A percentile compares a stretch with the other conserved stretches of the same genome.
Evolutionary conservation across 2,797 vertebrate species (phyloP).

Genomic region (Tokudaia muenninki): DNA sequence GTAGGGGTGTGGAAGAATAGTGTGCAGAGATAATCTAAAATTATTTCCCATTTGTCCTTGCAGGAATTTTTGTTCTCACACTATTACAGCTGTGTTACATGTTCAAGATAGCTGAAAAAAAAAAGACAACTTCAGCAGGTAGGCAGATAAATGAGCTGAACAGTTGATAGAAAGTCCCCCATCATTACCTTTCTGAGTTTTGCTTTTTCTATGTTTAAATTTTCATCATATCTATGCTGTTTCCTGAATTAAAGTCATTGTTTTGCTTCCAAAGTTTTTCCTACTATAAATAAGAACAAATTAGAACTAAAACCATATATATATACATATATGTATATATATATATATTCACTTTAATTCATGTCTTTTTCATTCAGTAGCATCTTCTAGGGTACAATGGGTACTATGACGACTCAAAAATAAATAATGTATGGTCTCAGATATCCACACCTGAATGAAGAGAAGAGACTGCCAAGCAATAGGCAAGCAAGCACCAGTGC

Average conservation of each 20-base stretch:
- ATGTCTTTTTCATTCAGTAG: conserved; percentile 33
- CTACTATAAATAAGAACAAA: conserved; percentile 57
- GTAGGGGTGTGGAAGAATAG: background rate
- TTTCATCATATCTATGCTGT: conserved; percentile 52
- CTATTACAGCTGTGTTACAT: background rate
- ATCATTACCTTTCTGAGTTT: conserved; percentile 50
- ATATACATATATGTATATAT: too few species aligned
- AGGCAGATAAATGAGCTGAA: conserved; percentile 52
- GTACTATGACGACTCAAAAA: conserved; percentile 14
- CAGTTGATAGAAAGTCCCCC: conserved; percentile 1
- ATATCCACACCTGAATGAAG: conserved; percentile 26
- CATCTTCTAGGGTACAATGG: conserved; percentile 29
- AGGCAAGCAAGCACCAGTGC: conserved; percentile 35
- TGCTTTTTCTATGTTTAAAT: conserved; percentile 10
- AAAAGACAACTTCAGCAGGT: background rate
- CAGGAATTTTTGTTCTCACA: conserved; percentile 52
- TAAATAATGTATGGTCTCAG: background rate
- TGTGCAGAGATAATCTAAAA: conserved; percentile 35
- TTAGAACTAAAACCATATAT: background rate
- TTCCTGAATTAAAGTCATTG: conserved; percentile 48
- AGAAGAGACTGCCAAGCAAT: conserved; percentile 40
- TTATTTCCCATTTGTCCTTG: conserved; percentile 59
- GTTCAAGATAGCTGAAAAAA: conserved; percentile 23
- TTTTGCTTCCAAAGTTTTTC: conserved; percentile 53
- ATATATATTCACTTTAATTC: conserved; percentile 28